A percentile compares a stretch with the other conserved stretches of the same genome.
phyloP scores from a whole-genome alignment of 92 coral and sea anemone genomes.

The Paramuricea clavata region DNA sequence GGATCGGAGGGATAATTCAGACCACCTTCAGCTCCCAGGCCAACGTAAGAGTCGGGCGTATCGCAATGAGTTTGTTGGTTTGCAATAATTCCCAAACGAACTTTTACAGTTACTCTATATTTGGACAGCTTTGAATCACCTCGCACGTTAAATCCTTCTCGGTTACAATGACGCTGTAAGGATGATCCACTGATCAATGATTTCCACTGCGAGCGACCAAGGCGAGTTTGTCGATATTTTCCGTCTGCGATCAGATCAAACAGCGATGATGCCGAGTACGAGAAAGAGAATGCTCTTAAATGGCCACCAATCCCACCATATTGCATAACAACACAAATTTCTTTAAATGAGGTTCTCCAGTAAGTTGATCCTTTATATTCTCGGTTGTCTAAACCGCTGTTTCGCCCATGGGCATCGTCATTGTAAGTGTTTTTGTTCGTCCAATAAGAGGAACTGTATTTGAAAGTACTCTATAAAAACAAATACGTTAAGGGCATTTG shows the following conservation, averaged over 20 bases:
- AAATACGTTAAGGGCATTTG: neutral
- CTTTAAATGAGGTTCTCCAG: neutral
- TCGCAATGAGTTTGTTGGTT: neutral
- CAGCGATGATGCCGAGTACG: constrained; percentile 28
- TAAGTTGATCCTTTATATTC: constrained; percentile 1
- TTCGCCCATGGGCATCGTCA: neutral
- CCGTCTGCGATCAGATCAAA: constrained; percentile 37
- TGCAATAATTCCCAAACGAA: constrained; percentile 25
- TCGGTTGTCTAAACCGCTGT: neutral
- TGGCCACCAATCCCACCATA: neutral
- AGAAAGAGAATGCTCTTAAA: neutral
- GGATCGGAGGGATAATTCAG: too few relatives aligned
- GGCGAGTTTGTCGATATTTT: neutral
- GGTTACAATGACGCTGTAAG: too few relatives aligned
- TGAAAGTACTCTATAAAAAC: neutral
- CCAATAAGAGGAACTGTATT: neutral
- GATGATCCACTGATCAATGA: neutral
- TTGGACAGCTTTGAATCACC: too few relatives aligned
- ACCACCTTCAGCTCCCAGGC: too few relatives aligned
- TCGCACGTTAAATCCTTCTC: neutral
- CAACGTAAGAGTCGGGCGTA: constrained; percentile 21
- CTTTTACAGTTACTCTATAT: neutral
- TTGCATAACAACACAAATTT: constrained; percentile 4
- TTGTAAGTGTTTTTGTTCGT: neutral
- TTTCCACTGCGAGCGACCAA: constrained; percentile 44